Evolutionary conservation across 2,113 vertebrate species (phyloP), one percentile per base, ranked within the genome.

Genomic region (Hypomesus transpacificus): DNA sequence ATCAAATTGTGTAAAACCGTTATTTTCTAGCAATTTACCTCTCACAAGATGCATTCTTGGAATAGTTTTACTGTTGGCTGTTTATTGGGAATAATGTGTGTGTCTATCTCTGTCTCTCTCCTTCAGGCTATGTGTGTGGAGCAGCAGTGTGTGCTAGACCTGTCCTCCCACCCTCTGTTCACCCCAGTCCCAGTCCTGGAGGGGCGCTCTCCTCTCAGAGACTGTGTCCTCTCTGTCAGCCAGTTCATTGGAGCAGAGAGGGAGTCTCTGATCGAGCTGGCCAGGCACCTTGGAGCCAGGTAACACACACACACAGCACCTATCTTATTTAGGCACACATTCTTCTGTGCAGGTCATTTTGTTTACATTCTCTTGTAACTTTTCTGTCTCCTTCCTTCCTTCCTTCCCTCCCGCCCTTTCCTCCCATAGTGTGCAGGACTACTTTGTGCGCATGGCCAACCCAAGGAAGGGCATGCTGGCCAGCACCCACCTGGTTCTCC

Each of bases 241-340:
- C 97, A 98, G 81, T 99, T 95, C 88, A 93, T 80, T 0, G 97
- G 97, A 73, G 92, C 92, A 14, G 96, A 99, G 88, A 92, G 95
- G 81, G 95, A 98, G 60, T 96, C 96, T 0, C 83, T 99, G 85
- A 87, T 93, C 70, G 94, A 93, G 75, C 89, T 99, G 74, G 94
- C 95, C 69, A 94, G 90, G 68, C 86, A 91, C 67, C 92, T 98
- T 22, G 97, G 96, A 89, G 96, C 96, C 57, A 94, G 90, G 97
- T 98, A 91, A 39, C 76, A 3, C 50, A 2, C 58, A 13, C 56
- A 26, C 52, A 59, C 63, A 26, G 20, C 16, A n/a, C 1, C 1
- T 65, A 3, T 46, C 39, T 46, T 26, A 26, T 26, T 7, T 46
- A 46, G 8, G 39, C 39, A 46, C 39, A 46, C 7, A 13, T 46